A percentile compares a stretch with the other conserved stretches of the same genome.
Conservation (phyloP, 2,797 vertebrate species). For the Zenarchopterus dispar region DNA sequence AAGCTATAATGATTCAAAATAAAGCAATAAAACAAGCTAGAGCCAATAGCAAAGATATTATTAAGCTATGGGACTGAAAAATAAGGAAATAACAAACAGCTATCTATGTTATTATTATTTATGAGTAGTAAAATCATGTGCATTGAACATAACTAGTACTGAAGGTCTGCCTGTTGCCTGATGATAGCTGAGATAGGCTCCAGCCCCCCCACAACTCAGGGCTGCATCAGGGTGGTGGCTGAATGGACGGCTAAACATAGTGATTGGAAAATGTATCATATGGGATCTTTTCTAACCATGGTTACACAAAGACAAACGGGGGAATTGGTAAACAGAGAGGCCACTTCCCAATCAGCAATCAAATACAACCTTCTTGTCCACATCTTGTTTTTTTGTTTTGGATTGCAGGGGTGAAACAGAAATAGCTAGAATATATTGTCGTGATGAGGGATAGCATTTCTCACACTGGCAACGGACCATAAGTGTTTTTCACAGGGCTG, state of each 20-base stretch:
- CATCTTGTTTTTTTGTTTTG: conserved; percentile 54
- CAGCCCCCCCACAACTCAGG: too few relatives aligned
- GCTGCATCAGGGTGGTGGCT: too few relatives aligned
- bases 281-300: conserved; percentile 3
- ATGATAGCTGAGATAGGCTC: too few relatives aligned
- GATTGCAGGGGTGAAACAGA: conserved; percentile 57
- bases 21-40: too few relatives aligned
- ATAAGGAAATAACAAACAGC: too few relatives aligned
- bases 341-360: conserved; percentile 47
- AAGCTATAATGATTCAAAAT: too few relatives aligned
- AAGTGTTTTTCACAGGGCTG: conserved; percentile 60
- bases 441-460: conserved; percentile 70
- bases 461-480: conserved; percentile 60
- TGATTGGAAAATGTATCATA: conserved; percentile 7
- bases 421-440: conserved; percentile 72
- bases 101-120: too few relatives aligned
- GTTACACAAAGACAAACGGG: conserved; percentile 2
- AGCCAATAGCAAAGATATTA: too few relatives aligned
- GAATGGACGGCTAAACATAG: not conserved
- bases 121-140: too few relatives aligned
- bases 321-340: not conserved
- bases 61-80: too few relatives aligned
- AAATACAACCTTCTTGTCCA: conserved; percentile 31
- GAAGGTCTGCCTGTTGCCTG: too few relatives aligned
- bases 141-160: too few relatives aligned